These are phyloP conservation scores for Cotesia chilonis DNA, from an alignment of 1,140 invertebrate genomes.

Conservation along the genomic window DNA sequence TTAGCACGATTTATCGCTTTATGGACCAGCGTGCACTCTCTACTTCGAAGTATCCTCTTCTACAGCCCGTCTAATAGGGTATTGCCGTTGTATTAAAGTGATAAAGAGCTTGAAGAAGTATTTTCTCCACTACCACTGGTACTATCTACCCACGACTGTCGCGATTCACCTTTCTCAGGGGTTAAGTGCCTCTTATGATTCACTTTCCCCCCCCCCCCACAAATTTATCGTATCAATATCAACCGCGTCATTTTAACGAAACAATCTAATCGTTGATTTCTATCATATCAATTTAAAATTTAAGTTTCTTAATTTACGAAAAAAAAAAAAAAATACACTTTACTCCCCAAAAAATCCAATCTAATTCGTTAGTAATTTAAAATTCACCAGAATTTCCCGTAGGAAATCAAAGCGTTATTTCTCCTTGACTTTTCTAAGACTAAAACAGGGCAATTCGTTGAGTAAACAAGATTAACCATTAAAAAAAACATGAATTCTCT, in stretches of 20 bases:
- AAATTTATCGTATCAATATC: too few relatives aligned
- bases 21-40: conserved; percentile 40
- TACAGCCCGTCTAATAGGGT: conserved; percentile 15
- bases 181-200: not conserved
- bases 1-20: conserved; percentile 52
- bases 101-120: too few relatives aligned
- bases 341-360: not conserved
- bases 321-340: too few relatives aligned
- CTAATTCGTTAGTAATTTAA: not conserved
- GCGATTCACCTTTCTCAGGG: too few relatives aligned
- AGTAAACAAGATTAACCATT: not conserved
- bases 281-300: too few relatives aligned
- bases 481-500: not conserved
- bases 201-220: not conserved
- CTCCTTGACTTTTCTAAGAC: not conserved
- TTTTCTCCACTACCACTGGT: too few relatives aligned
- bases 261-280: too few relatives aligned
- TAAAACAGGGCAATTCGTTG: not conserved
- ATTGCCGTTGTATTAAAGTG: too few relatives aligned
- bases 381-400: not conserved
- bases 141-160: too few relatives aligned
- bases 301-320: too few relatives aligned
- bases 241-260: too few relatives aligned
- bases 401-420: conserved; percentile 14
- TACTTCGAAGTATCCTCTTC: not conserved